Conservation (phyloP, 2,113 vertebrate genomes). For the Bos taurus region DNA sequence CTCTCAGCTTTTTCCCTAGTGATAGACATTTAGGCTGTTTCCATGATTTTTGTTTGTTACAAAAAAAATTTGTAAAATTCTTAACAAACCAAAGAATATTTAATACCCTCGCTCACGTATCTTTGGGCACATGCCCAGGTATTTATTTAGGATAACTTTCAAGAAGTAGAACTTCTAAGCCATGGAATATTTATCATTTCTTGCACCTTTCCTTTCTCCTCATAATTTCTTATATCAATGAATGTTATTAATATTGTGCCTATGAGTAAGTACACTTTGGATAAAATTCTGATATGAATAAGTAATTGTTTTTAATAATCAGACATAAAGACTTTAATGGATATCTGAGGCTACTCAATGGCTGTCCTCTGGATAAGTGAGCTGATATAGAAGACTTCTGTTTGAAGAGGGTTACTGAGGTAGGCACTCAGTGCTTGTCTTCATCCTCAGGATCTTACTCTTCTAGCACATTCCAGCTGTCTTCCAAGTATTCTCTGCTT, state of each 20-base stretch:
- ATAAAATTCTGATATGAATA: neutral
- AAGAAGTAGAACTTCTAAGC: neutral
- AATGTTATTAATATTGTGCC: neutral
- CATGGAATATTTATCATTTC: neutral
- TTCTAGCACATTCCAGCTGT: too few species aligned
- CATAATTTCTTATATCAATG: neutral
- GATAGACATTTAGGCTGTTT: neutral
- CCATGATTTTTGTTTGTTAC: neutral
- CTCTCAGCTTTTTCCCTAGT: neutral
- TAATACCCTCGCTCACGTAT: neutral
- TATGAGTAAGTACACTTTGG: neutral
- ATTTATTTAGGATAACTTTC: neutral
- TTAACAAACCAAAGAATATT: neutral
- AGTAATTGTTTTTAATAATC: neutral
- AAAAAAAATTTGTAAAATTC: neutral
- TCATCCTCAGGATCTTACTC: neutral
- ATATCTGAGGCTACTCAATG: neutral
- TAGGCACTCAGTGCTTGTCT: accelerated
- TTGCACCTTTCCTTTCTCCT: neutral
- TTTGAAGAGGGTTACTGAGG: neutral
- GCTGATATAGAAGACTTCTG: accelerated
- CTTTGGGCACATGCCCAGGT: neutral
- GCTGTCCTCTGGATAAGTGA: neutral
- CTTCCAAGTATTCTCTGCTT: neutral
- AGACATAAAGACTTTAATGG: neutral